Evolutionary conservation across 2,797 vertebrate genomes (phyloP).

Genomic region (Ceryle rudis): DNA sequence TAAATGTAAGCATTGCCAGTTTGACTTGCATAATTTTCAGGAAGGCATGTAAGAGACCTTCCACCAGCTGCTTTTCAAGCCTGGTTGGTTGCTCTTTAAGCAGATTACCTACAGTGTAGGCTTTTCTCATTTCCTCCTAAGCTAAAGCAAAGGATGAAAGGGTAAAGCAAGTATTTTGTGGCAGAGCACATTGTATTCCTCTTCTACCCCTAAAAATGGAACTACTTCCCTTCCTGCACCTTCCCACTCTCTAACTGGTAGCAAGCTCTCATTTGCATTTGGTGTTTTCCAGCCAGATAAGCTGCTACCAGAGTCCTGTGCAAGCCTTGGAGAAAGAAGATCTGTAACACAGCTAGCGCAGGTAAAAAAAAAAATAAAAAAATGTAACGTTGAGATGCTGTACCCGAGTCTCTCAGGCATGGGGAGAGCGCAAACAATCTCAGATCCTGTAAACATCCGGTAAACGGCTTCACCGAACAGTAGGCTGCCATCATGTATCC

Average conservation of each 20-base stretch:
- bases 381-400: neutral
- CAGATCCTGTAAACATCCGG: neutral
- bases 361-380: conserved; percentile 55
- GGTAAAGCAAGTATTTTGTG: neutral
- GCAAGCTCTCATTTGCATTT: conserved; percentile 38
- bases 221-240: conserved; percentile 9
- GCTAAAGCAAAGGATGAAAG: neutral
- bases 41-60: neutral
- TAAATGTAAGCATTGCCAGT: neutral
- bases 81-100: neutral
- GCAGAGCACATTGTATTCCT: neutral
- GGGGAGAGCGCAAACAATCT: neutral
- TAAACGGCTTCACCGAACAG: neutral
- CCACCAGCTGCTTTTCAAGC: neutral
- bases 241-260: neutral
- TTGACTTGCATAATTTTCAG: neutral
- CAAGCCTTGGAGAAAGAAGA: conserved; percentile 49
- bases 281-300: conserved; percentile 60
- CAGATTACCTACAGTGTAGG: neutral
- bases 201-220: conserved; percentile 35
- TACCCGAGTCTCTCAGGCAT: neutral
- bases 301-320: neutral
- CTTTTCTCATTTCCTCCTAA: neutral
- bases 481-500: neutral
- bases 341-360: conserved; percentile 74